A percentile compares a stretch with the other conserved stretches of the same genome.
Conservation (phyloP, 1,140 invertebrate species). For the Drosophila rhopaloa region DNA sequence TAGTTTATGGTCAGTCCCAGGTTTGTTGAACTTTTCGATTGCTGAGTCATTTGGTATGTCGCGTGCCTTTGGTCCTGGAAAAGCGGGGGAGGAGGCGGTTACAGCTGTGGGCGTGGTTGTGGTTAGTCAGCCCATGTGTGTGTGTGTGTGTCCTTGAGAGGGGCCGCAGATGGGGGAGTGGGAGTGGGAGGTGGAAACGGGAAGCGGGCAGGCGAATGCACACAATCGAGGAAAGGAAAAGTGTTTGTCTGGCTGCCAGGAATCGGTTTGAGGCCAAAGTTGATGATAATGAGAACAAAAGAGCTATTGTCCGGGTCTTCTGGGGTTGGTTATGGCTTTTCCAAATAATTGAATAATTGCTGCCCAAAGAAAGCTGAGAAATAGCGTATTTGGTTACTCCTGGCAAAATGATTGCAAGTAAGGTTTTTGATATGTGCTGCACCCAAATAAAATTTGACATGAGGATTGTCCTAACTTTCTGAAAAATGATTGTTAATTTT, state of each 20-base stretch:
- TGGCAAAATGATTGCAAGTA: not conserved
- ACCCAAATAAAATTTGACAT: conserved; percentile 7
- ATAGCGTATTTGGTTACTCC: conserved; percentile 9
- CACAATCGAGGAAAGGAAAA: conserved; percentile 42
- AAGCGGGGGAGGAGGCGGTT: conserved; percentile 30
- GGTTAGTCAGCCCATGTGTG: conserved; percentile 40
- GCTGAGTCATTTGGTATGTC: conserved; percentile 65
- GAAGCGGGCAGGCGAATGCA: conserved; percentile 29
- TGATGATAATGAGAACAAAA: conserved; percentile 46
- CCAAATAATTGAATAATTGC: conserved; percentile 49
- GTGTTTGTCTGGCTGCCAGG: conserved; percentile 45
- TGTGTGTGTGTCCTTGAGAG: conserved; percentile 43
- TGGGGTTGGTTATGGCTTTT: conserved; percentile 31
- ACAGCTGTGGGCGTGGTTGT: conserved; percentile 42
- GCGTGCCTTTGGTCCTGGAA: conserved; percentile 34
- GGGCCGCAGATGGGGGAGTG: not conserved
- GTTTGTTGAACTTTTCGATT: conserved; percentile 69
- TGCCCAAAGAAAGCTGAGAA: conserved; percentile 13
- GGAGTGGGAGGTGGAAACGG: conserved; percentile 8
- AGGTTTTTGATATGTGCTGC: conserved; percentile 11
- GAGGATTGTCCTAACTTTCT: not conserved
- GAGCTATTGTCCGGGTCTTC: conserved; percentile 29
- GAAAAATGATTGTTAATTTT: not conserved
- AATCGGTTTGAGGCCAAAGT: conserved; percentile 20
- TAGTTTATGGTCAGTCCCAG: conserved; percentile 58